Base-by-base conservation (phyloP, 2,888 invertebrate species). In the Mythimna lalbum region DNA sequence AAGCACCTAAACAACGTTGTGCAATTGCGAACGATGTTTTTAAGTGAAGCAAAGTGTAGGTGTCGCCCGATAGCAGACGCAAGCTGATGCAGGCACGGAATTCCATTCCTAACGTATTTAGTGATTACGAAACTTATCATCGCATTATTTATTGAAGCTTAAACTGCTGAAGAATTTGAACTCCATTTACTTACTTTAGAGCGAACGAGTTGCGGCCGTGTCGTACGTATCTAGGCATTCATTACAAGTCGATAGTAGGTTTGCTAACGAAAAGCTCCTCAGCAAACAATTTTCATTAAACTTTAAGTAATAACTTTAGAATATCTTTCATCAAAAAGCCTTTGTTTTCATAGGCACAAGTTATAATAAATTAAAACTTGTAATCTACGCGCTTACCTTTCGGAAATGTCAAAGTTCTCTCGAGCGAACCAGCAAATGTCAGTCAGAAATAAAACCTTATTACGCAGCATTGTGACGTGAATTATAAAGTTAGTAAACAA, bases 1-100 rank as follows among this genome's bases (percentile, higher is more conserved):
- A 91, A 91, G 87, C 89, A 86, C 83, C 89, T 89, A 87, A 88
- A 85, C 86, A 86, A 84, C 80, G 86, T 94, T 94, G 92, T 90
- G 92, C 89, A 94, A 93, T 92, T 91, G 89, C 86, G 82, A 87
- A 86, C 78, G 77, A 59, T 73, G 79, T 69, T 82, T 76, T 85
- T 91, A 89, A 89, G 61, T 80, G 63, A 76, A 63, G 61, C 63
- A 78, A 90, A 90, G 90, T 91, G 90, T 89, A 87, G 88, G 91
- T 90, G 92, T 90, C 86, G 67, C 76, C 72, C 83, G 93, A 93
- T 93, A 94, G 87, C 81, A 85, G 85, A 91, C 87, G 84, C 85
- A 88, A 88, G 88, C 80, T 90, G 89, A 90, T 89, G 88, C 86
- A 75, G 83, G 81, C 86, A 78, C 74, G 74, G 82, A 87, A 84